Evolutionary conservation across 2,113 vertebrate genomes (phyloP), one percentile per base, ranked within the genome.

Genomic region (Rhinichthys klamathensis): DNA sequence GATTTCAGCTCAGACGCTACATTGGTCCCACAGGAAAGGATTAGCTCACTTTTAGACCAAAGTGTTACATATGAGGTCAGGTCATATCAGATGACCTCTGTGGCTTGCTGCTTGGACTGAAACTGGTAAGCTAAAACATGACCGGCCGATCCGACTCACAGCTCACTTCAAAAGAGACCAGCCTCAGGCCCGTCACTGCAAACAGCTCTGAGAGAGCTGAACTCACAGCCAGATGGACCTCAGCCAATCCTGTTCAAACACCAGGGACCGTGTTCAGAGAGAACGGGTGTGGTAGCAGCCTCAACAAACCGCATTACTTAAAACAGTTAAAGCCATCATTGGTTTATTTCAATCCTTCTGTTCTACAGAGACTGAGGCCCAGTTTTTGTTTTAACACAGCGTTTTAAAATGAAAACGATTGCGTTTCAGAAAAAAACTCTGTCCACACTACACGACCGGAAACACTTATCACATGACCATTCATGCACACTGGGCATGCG

Each of bases 31-130:
- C 92, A 85, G 92, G 93, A 93, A 94, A 90, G 92, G 92, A 92
- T 94, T 92, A 94, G 93, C 93, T 92, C 92, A 94, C 93, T 93
- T 93, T 93, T 92, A 93, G 91, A 92, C 90, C 89, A 91, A 93
- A 92, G 93, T 92, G 92, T 93, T 94, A 90, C 92, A 91, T 94
- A 92, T 93, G 93, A 94, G 94, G 93, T 94, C 92, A 92, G 93
- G 91, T 94, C 91, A 94, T 93, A 92, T 85, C 88, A 89, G 91
- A 86, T 92, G 93, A 94, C 93, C 94, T 94, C 92, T 92, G 92
- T 91, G 91, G 90, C 89, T 91, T 91, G 90, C 79, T 91, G 93
- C 91, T 91, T 89, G 89, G 89, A 89, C 79, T 91, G 89, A 83
- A 58, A 58, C 21, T 0, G 27, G 23, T 51, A n/a, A 65, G 41